Conservation (phyloP, 2,888 invertebrate genomes). For the Podabrus alpinus region DNA sequence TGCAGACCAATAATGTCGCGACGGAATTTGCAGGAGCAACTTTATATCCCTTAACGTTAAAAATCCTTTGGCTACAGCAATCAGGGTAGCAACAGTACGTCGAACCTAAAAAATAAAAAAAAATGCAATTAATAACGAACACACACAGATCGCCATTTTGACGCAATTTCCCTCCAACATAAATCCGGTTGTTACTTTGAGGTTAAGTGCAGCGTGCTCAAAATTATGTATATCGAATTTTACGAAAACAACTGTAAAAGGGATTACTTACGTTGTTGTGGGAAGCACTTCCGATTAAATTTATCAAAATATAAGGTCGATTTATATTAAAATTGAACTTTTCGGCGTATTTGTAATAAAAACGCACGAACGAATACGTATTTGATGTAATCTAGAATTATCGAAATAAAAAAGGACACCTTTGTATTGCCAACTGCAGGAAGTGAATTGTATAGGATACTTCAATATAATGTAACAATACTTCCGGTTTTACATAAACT, state of each 20-base stretch:
- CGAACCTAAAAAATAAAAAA: slow-evolving; percentile 66
- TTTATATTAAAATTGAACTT: not conserved
- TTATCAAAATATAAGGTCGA: not conserved
- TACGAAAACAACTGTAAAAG: slow-evolving; percentile 12
- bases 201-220: slow-evolving; percentile 54
- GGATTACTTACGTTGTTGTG: slow-evolving; percentile 26
- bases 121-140: slow-evolving; percentile 22
- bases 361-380: not conserved
- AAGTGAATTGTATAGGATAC: not conserved
- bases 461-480: not conserved
- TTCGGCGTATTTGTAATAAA: not conserved
- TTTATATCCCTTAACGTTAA: slow-evolving; percentile 68
- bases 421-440: not conserved
- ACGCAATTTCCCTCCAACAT: slow-evolving; percentile 49
- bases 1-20: slow-evolving; percentile 68
- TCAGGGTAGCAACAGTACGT: slow-evolving; percentile 71
- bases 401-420: not conserved
- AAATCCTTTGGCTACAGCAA: slow-evolving; percentile 65
- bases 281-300: not conserved
- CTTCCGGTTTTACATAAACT: too few species aligned
- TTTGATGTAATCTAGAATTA: not conserved
- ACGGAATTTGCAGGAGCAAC: slow-evolving; percentile 79
- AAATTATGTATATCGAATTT: not conserved
- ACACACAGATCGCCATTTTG: slow-evolving; percentile 47
- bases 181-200: slow-evolving; percentile 44